Evolutionary conservation across 2,888 invertebrate species (phyloP).

Genomic region (Catocala sponsa): DNA sequence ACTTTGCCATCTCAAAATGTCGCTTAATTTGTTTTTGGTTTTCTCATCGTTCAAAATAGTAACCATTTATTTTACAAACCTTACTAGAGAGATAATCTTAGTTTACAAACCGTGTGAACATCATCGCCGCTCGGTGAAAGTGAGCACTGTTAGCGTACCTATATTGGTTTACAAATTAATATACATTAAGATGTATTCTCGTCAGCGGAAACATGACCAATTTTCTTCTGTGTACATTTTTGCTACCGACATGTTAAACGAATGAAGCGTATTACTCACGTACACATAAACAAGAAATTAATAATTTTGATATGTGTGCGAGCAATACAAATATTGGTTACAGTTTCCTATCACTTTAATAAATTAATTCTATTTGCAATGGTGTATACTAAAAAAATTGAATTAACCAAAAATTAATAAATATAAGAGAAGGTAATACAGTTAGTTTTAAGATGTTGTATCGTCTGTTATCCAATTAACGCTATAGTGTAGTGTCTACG

Average conservation of each 20-base stretch:
- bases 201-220: slow-evolving; percentile 28
- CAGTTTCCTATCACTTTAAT: too few species aligned
- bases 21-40: not conserved
- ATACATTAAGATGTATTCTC: slow-evolving; percentile 22
- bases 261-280: not conserved
- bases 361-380: too few species aligned
- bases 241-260: slow-evolving; percentile 13
- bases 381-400: too few species aligned
- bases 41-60: not conserved
- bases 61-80: slow-evolving; percentile 7
- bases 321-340: too few species aligned
- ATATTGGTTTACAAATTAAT: slow-evolving; percentile 36
- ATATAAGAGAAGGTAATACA: too few species aligned
- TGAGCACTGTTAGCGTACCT: slow-evolving; percentile 9
- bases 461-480: too few species aligned
- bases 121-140: slow-evolving; percentile 24
- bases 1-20: too few species aligned
- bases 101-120: slow-evolving; percentile 32
- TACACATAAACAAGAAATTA: not conserved
- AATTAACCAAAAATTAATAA: too few species aligned
- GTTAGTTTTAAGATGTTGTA: too few species aligned
- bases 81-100: slow-evolving; percentile 9
- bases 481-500: too few species aligned
- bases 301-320: too few species aligned
- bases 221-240: slow-evolving; percentile 24